Conservation (phyloP, 2,113 vertebrate species). For the Rhinoptilus africanus region DNA sequence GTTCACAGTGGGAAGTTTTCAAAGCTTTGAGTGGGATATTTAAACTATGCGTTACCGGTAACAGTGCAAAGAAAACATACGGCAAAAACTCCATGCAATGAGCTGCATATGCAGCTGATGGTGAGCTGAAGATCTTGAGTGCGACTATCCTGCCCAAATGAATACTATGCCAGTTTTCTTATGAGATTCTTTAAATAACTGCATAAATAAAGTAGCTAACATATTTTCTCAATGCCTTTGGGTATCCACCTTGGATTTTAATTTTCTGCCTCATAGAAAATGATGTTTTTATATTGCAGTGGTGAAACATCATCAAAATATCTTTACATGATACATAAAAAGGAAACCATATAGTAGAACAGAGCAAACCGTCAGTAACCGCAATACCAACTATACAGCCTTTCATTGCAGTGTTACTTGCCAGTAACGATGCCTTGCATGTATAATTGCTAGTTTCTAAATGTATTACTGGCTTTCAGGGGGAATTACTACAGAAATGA, state of each 20-base stretch:
- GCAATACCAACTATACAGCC: conserved; percentile 4
- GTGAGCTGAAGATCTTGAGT: not conserved
- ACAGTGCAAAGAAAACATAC: not conserved
- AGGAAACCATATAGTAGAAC: conserved; percentile 38
- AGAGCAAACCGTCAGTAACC: conserved; percentile 20
- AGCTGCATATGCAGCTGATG: not conserved
- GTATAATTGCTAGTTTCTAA: conserved; percentile 16
- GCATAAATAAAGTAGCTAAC: conserved; percentile 42
- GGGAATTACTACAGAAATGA: conserved; percentile 13
- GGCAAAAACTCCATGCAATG: not conserved
- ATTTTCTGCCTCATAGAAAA: conserved; percentile 52
- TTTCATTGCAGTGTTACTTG: conserved; percentile 12
- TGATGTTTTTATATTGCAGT: conserved; percentile 25
- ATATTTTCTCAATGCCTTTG: conserved; percentile 53
- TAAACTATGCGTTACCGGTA: not conserved
- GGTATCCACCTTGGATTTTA: conserved; percentile 53
- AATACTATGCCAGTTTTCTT: not conserved
- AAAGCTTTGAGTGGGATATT: not conserved
- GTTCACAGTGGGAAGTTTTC: not conserved
- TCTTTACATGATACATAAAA: not conserved
- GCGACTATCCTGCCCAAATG: not conserved
- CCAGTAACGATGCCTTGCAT: not conserved
- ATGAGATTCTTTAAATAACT: conserved; percentile 39
- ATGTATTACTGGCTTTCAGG: conserved; percentile 18
- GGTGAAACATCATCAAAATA: conserved; percentile 34